Evolutionary conservation across 2,113 vertebrate genomes (phyloP).

Genomic region (Myotis yumanensis): DNA sequence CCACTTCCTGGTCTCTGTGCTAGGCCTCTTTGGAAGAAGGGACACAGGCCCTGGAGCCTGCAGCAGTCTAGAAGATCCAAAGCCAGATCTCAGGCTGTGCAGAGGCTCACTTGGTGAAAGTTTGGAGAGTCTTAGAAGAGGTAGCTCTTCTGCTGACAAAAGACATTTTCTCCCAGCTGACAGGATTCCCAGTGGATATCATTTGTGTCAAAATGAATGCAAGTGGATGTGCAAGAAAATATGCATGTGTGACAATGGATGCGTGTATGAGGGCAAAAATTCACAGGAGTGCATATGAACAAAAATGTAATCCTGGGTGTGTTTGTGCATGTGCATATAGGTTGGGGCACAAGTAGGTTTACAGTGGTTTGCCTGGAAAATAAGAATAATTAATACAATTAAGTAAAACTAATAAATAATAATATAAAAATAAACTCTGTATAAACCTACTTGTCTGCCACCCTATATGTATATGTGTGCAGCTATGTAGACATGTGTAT

Average conservation of each 20-base stretch:
- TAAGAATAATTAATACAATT: not conserved
- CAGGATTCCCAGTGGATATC: not conserved
- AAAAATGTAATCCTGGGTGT: not conserved
- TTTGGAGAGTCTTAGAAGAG: not conserved
- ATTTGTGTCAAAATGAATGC: constrained; percentile 12
- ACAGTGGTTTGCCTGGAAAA: not conserved
- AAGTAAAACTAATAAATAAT: not conserved
- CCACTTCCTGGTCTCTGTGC: not conserved
- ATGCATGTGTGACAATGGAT: not conserved
- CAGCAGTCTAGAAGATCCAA: not conserved
- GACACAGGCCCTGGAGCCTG: not conserved
- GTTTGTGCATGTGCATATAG: not conserved
- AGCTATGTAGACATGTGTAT: not conserved
- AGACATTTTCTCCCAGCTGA: not conserved
- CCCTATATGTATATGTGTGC: not conserved
- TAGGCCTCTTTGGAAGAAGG: not conserved
- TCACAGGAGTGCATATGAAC: not conserved
- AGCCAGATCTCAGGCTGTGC: not conserved
- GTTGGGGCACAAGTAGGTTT: not conserved
- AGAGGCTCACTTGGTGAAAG: not conserved
- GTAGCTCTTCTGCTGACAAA: not conserved
- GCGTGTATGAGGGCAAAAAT: not conserved
- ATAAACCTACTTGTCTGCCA: not conserved
- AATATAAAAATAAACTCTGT: not conserved
- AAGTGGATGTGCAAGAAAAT: not conserved